Conservation (phyloP, 35 echinoderm and acorn worm species). For the Ophiothrix spiculata region DNA sequence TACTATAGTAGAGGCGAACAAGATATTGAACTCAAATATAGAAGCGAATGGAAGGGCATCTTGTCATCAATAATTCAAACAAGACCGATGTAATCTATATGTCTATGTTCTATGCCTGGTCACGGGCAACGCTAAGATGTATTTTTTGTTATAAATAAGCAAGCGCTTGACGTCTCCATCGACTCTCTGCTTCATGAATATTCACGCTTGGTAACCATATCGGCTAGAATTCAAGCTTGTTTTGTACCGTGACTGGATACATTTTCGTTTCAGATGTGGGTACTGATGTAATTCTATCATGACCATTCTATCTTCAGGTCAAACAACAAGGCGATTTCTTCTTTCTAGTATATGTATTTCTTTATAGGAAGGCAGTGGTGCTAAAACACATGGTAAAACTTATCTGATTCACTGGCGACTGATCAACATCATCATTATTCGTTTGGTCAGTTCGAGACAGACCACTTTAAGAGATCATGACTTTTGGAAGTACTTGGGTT, state of each 20-base stretch:
- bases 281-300: neutral
- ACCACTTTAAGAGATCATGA: no score
- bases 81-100: conserved; percentile 8
- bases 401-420: no score
- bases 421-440: no score
- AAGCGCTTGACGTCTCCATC: neutral
- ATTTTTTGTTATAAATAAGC: conserved; percentile 17
- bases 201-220: neutral
- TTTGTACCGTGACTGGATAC: neutral
- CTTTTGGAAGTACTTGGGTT: no score
- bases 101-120: neutral
- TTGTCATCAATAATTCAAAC: conserved; percentile 13
- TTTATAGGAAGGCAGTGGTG: no score
- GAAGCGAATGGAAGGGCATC: neutral
- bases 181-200: neutral
- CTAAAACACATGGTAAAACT: no score
- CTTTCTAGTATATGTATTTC: no score
- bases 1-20: neutral
- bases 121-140: neutral
- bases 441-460: no score
- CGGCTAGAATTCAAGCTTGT: neutral
- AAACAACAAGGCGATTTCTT: neutral
- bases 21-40: neutral
- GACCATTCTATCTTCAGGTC: neutral
- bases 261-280: conserved; percentile 9